Conservation (phyloP, 2,797 vertebrate genomes). For the Hemitrygon akajei region DNA sequence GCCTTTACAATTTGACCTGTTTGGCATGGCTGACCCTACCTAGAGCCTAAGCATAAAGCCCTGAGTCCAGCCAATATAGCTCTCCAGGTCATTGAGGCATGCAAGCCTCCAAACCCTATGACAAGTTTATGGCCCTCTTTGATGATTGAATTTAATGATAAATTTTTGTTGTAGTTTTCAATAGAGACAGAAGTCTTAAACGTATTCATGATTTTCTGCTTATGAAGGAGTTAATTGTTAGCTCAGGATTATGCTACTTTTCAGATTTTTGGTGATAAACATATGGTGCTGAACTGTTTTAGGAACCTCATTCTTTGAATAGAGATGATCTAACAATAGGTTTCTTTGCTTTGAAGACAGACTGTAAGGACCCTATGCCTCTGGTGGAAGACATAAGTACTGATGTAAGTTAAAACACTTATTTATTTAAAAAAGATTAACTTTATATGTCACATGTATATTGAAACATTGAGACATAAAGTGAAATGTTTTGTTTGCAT, state of each 20-base stretch:
- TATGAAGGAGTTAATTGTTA: background rate
- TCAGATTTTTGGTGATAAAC: background rate
- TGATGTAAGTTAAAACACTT: constrained; percentile 49
- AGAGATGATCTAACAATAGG: background rate
- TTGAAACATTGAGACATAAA: too few relatives aligned
- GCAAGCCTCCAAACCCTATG: too few relatives aligned
- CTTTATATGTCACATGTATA: too few relatives aligned
- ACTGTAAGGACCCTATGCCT: constrained; percentile 40
- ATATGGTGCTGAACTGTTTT: background rate
- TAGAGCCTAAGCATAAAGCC: too few relatives aligned
- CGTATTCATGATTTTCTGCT: background rate
- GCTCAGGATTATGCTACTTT: too few relatives aligned
- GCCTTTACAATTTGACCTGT: too few relatives aligned
- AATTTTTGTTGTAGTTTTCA: background rate
- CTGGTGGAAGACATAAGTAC: constrained; percentile 44
- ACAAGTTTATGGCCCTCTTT: too few relatives aligned
- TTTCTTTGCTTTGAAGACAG: constrained; percentile 42
- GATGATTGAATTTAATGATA: too few relatives aligned
- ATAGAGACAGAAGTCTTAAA: background rate
- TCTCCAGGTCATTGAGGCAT: too few relatives aligned
- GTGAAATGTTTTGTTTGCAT: too few relatives aligned
- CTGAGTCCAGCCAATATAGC: too few relatives aligned
- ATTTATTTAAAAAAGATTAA: background rate
- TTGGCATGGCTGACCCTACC: too few relatives aligned
- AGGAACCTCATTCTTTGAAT: background rate